Conservation (phyloP, 2,797 vertebrate genomes). For the Triplophysa bombifrons region DNA sequence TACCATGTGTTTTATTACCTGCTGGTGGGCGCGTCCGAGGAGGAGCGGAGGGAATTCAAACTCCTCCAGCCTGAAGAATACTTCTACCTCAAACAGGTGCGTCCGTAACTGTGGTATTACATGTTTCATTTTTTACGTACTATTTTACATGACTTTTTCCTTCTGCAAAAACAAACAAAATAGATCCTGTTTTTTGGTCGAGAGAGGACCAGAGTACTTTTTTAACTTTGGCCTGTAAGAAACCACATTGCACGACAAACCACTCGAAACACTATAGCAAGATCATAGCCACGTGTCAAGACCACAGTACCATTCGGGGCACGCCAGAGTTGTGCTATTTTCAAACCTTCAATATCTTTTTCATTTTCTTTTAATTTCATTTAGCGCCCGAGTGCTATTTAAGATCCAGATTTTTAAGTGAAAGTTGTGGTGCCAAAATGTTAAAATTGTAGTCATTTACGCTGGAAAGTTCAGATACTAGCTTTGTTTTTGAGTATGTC, state of each 20-base stretch:
- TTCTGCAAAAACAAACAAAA: no score
- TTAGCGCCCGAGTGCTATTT: neutral
- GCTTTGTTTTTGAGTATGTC: no score
- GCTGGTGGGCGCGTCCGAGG: constrained; percentile 89
- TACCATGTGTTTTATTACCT: constrained; percentile 99
- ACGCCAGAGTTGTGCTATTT: no score
- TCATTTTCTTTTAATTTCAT: no score
- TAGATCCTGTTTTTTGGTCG: no score
- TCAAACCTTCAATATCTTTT: no score
- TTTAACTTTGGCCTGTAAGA: neutral
- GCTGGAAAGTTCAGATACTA: no score
- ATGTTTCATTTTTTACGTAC: no score
- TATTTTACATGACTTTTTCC: no score
- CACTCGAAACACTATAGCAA: no score
- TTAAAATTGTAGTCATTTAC: neutral
- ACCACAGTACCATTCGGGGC: neutral
- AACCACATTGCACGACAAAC: neutral
- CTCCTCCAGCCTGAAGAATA: constrained; percentile 94
- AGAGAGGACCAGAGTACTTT: no score
- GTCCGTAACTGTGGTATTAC: neutral
- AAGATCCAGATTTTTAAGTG: neutral
- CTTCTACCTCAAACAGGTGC: constrained; percentile 97
- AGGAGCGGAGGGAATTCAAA: constrained; percentile 91
- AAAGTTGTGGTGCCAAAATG: neutral
- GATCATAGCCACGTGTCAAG: neutral